Conservation (phyloP, 2,888 invertebrate species). For the Anoplius nigerrimus region DNA sequence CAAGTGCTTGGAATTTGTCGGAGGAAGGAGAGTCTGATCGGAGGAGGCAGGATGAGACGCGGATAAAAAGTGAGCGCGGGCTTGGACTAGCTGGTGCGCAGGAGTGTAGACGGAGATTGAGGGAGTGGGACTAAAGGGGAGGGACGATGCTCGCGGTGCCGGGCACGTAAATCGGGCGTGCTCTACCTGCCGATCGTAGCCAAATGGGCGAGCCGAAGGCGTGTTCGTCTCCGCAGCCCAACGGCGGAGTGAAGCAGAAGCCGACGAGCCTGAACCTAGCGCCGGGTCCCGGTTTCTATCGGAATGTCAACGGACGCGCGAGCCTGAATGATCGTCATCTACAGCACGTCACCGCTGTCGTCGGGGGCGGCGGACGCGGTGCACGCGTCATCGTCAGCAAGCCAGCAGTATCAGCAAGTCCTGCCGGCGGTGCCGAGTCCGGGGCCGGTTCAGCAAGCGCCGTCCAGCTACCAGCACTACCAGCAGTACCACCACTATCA, state of each 20-base stretch:
- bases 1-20: too few species aligned
- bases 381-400: conserved; percentile 59
- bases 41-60: too few species aligned
- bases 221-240: conserved; percentile 70
- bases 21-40: too few species aligned
- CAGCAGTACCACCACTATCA: conserved; percentile 66
- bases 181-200: conserved; percentile 5
- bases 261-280: conserved; percentile 71
- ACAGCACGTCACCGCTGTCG: conserved; percentile 63
- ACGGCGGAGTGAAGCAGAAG: conserved; percentile 73
- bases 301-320: conserved; percentile 72
- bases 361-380: conserved; percentile 64
- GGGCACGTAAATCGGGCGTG: conserved; percentile 50
- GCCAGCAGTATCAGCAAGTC: conserved; percentile 51
- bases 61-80: too few species aligned
- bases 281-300: conserved; percentile 72
- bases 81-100: too few species aligned
- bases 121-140: background rate
- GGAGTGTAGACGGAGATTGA: background rate
- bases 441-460: conserved; percentile 45
- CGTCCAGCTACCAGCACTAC: conserved; percentile 64
- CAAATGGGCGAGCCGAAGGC: conserved; percentile 74
- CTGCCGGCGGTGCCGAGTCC: conserved; percentile 57
- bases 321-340: conserved; percentile 72
- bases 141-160: conserved; percentile 40